Base-by-base conservation (phyloP, 1,140 invertebrate genomes). In the Dufourea novaeangliae region DNA sequence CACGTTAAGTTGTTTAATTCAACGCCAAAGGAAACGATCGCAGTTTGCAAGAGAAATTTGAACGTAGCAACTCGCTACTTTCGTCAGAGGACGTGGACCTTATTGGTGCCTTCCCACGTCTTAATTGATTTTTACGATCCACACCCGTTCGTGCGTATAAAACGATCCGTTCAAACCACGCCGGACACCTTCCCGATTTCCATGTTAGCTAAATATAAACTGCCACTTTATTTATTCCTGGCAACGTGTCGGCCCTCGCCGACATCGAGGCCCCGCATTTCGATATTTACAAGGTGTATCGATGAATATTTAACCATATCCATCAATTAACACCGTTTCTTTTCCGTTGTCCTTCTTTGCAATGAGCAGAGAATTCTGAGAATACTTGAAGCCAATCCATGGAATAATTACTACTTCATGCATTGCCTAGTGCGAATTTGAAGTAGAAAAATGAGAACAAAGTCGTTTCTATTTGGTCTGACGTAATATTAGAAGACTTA, bases 201-300 rank as follows among this genome's bases (percentile, higher is more conserved):
- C 68, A 78, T 83, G 52, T 64, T 25, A 62, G 68, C 79, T 83
- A 83, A 83, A 82, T 83, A 83, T 83, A 83, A 82, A 78, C 80
- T 27, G 56, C 22, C 68, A 68, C 74, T 82, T 82, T 83, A 82
- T 83, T 83, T 83, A 78, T 76, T 83, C 80, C 78, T 83, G 81
- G 79, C 80, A 83, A 78, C 52, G 68, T 57, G 54, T 72, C 68
- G 79, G 52, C 29, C 52, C 34, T 63, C 50, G 59, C 46, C 67
- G 68, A 14, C 56, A 52, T 41, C 67, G 72, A 57, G 62, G 25
- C 41, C 22, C 52, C 61, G 52, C 29, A 34, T 57, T 44, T 56
- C 29, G 39, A 66, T 76, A 27, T 54, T 72, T 62, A 27, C 66
- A 22, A 69, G 39, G 46, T 67, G 34, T 62, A 46, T 71, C 61